Percentiles rank a stretch among this genome's conserved stretches.
These are phyloP conservation scores for Probosciger aterrimus DNA, from an alignment of 2,113 vertebrate species.

Conservation along the genomic window DNA sequence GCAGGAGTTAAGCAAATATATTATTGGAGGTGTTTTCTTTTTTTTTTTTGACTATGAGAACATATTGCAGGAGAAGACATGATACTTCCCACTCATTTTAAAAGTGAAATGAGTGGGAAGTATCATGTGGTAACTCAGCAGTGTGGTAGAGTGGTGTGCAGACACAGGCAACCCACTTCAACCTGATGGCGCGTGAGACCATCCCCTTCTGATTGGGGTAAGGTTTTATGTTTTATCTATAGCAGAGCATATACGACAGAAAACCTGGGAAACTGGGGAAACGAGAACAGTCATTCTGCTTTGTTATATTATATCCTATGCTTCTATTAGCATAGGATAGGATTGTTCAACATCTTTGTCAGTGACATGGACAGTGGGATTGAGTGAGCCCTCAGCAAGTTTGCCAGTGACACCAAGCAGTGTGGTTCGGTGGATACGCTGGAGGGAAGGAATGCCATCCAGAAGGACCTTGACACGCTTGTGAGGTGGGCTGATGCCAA, in stretches of 20 bases:
- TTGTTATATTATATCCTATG: background rate
- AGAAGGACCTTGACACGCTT: too few relatives aligned
- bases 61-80: background rate
- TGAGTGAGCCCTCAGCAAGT: too few relatives aligned
- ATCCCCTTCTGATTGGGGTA: background rate
- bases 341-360: too few relatives aligned
- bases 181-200: fast-evolving
- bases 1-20: background rate
- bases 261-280: background rate
- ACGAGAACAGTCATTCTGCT: background rate
- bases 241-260: background rate
- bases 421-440: too few relatives aligned
- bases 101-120: background rate
- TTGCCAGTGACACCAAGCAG: too few relatives aligned
- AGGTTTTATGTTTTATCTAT: background rate
- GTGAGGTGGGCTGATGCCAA: too few relatives aligned
- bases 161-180: background rate
- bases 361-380: too few relatives aligned
- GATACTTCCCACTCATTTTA: background rate
- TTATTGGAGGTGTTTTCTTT: fast-evolving
- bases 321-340: background rate
- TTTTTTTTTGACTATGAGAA: background rate
- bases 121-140: background rate
- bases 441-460: too few relatives aligned
- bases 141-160: fast-evolving